Conservation (phyloP, 1,140 invertebrate genomes). For the Caenorhabditis briggsae region DNA sequence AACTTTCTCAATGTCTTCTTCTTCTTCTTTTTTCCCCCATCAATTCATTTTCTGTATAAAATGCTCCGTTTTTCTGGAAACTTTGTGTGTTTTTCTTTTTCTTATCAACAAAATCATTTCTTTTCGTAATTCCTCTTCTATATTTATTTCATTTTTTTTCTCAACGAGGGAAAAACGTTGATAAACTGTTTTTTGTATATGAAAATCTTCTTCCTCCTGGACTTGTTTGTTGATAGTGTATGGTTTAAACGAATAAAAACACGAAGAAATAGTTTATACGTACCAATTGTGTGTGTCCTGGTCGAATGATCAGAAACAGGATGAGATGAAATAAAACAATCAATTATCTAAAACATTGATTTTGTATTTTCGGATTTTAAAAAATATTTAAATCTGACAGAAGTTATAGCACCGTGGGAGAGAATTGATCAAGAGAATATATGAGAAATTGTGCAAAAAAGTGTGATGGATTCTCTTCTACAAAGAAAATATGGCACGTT, state of each 20-base stretch:
- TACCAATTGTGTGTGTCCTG: background rate
- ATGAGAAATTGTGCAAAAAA: background rate
- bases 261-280: constrained; percentile 27
- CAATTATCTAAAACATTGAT: background rate
- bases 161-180: background rate
- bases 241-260: constrained; percentile 44
- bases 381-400: background rate
- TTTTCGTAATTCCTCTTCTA: background rate
- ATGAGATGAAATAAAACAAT: too few relatives aligned
- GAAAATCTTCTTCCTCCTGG: constrained; percentile 30
- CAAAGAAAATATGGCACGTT: constrained; percentile 51
- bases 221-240: constrained; percentile 52
- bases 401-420: constrained; percentile 1
- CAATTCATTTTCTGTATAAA: constrained; percentile 35
- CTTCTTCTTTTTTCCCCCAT: background rate
- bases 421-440: background rate
- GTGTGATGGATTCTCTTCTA: constrained; percentile 39
- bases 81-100: constrained; percentile 35
- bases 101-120: constrained; percentile 25
- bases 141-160: constrained; percentile 10
- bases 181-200: constrained; percentile 3
- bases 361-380: background rate
- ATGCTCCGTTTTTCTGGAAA: constrained; percentile 10
- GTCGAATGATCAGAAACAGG: background rate
- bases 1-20: constrained; percentile 37